Percentiles rank a stretch among this genome's conserved stretches.
These are phyloP conservation scores for Bombus cullumanus DNA, from an alignment of 1,140 invertebrate species.

Conservation along the genomic window DNA sequence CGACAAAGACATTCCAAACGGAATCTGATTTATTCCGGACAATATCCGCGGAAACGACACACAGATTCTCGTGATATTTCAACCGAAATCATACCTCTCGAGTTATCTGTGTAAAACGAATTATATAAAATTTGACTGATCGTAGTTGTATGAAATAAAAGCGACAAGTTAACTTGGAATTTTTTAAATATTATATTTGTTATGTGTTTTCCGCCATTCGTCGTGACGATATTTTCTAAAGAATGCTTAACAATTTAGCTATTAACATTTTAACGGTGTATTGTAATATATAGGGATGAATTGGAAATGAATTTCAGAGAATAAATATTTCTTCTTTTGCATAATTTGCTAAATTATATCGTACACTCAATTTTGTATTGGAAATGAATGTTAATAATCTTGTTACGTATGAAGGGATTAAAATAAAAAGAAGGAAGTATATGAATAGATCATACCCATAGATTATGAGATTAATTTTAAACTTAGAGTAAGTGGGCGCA, in stretches of 20 bases:
- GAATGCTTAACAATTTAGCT: not conserved
- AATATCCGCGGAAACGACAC: not conserved
- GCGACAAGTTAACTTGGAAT: not conserved
- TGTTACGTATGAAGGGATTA: too few species aligned
- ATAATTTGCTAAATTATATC: too few species aligned
- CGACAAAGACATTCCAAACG: slow-evolving; percentile 9
- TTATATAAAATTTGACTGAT: not conserved
- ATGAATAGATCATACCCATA: too few species aligned
- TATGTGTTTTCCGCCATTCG: not conserved
- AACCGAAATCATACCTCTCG: not conserved
- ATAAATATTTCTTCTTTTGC: too few species aligned
- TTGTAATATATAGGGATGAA: too few species aligned
- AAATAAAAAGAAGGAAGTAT: too few species aligned
- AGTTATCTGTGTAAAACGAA: not conserved
- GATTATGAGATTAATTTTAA: too few species aligned
- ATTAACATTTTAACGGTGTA: too few species aligned
- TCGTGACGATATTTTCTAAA: not conserved
- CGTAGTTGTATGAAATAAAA: not conserved
- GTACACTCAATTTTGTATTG: too few species aligned
- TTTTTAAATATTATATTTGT: not conserved
- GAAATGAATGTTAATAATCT: too few species aligned
- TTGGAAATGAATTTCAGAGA: too few species aligned
- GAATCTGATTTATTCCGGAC: slow-evolving; percentile 13
- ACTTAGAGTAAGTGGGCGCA: too few species aligned
- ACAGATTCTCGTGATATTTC: not conserved